These are phyloP conservation scores for Cephalopachus bancanus DNA, from an alignment of 2,797 vertebrate genomes.

Conservation along the genomic window DNA sequence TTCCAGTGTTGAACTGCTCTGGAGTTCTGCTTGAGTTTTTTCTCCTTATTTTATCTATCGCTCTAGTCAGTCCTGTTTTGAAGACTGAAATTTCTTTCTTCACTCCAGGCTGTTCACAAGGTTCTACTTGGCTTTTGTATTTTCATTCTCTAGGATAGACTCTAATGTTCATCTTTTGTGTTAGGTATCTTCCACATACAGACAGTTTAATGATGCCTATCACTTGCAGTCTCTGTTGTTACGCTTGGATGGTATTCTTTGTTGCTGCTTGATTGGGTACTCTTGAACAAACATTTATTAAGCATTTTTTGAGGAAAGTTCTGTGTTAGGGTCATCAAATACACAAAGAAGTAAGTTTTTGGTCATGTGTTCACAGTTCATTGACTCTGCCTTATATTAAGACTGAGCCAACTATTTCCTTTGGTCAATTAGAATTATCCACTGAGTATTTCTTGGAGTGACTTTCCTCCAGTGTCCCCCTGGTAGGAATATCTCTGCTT, in stretches of 20 bases:
- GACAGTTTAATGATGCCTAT: not conserved
- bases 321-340: not conserved
- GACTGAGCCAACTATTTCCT: not conserved
- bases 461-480: not conserved
- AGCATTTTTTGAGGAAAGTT: not conserved
- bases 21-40: not conserved
- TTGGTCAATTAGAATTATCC: not conserved
- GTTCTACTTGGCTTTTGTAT: not conserved
- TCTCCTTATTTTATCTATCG: not conserved
- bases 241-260: not conserved
- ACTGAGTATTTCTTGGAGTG: not conserved
- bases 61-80: not conserved
- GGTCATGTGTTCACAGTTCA: not conserved
- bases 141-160: not conserved
- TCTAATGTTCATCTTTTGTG: not conserved
- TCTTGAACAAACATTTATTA: not conserved
- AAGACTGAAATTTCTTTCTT: not conserved
- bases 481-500: not conserved
- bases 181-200: not conserved
- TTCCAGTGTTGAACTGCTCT: not conserved
- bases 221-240: not conserved
- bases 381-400: not conserved
- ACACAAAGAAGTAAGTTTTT: not conserved
- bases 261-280: not conserved
- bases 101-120: not conserved